These are phyloP conservation scores for Microplitis mediator DNA, from an alignment of 1,140 invertebrate species.

Conservation along the genomic window DNA sequence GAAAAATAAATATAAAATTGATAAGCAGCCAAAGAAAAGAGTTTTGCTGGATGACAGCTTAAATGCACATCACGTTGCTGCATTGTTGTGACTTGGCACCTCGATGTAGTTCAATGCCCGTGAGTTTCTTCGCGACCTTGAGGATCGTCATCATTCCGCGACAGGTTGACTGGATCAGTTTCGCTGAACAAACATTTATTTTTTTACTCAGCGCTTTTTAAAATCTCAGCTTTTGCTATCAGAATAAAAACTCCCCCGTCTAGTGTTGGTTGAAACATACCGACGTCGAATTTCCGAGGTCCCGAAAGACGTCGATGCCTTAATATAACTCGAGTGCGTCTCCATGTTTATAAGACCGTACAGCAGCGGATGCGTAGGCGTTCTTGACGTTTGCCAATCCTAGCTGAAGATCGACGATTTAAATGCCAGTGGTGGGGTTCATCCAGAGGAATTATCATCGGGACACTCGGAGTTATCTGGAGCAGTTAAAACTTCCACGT, in stretches of 20 bases:
- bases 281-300: conserved; percentile 29
- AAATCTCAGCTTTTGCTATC: too few species aligned
- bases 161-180: neutral
- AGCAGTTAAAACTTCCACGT: conserved; percentile 5
- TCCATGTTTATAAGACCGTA: conserved; percentile 30
- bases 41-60: neutral
- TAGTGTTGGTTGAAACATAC: neutral
- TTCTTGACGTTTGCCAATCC: conserved; percentile 42
- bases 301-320: conserved; percentile 33
- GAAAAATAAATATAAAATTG: neutral
- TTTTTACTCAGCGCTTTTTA: too few species aligned
- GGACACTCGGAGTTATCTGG: conserved; percentile 29
- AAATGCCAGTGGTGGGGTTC: conserved; percentile 23
- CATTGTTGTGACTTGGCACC: conserved; percentile 10
- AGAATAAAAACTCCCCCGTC: neutral
- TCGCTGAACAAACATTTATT: too few species aligned
- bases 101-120: conserved; percentile 9
- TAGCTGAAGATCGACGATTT: conserved; percentile 37
- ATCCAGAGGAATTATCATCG: conserved; percentile 47
- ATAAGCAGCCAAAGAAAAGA: neutral
- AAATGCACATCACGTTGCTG: neutral
- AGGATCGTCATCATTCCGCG: neutral
- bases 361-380: conserved; percentile 34
- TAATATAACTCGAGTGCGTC: conserved; percentile 45
- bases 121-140: neutral